Conservation (phyloP, 2,113 vertebrate genomes). For the Salvelinus fontinalis region DNA sequence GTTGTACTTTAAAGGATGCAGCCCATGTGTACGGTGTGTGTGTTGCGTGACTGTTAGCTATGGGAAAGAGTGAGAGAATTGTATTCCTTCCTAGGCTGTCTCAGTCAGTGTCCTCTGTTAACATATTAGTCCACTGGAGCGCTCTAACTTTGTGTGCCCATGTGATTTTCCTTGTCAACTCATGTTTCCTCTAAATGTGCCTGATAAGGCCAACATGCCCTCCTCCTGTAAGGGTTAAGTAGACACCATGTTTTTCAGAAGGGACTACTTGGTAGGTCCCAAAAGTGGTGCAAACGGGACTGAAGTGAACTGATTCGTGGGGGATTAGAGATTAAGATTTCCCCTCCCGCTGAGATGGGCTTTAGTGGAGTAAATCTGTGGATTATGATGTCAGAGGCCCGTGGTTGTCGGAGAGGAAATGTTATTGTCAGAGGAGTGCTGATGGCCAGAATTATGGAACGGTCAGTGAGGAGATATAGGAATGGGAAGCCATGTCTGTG, state of each 20-base stretch:
- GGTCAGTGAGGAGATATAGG: conserved; percentile 45
- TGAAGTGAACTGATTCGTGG: conserved; percentile 69
- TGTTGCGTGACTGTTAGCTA: too few species aligned
- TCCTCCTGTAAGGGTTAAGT: conserved; percentile 16
- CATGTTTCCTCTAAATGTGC: neutral
- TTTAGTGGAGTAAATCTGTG: conserved; percentile 76
- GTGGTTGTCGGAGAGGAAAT: conserved; percentile 64
- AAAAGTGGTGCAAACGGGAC: conserved; percentile 35
- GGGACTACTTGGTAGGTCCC: conserved; percentile 15
- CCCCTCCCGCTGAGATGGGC: conserved; percentile 45
- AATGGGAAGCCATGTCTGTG: conserved; percentile 39
- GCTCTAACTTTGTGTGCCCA: neutral
- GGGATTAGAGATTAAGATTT: conserved; percentile 77
- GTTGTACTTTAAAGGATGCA: too few species aligned
- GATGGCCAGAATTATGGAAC: conserved; percentile 54
- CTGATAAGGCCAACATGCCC: neutral
- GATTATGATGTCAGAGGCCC: conserved; percentile 78
- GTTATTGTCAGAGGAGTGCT: conserved; percentile 61
- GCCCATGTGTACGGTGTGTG: too few species aligned
- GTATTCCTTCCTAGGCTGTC: neutral
- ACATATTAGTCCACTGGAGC: neutral
- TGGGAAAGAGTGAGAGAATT: too few species aligned
- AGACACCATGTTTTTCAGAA: conserved; percentile 41
- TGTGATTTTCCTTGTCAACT: neutral
- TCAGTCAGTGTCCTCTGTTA: neutral